phyloP scores from a whole-genome alignment of 2,113 vertebrate species.

The Acanthisitta chloris region DNA sequence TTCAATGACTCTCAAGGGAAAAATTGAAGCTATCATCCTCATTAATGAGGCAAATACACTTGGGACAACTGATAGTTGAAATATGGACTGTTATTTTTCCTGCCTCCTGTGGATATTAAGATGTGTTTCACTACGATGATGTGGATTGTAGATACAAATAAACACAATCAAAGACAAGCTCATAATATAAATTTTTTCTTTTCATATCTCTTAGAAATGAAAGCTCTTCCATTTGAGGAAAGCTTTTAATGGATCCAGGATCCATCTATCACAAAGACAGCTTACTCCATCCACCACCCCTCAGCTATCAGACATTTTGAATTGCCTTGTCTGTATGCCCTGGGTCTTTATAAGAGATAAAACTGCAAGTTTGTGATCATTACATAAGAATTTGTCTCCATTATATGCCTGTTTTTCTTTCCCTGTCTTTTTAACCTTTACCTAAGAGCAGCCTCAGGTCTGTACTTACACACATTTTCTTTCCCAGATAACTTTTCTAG shows the following conservation, averaged over 20 bases:
- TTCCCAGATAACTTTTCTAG: neutral
- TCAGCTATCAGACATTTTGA: neutral
- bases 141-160: neutral
- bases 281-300: neutral
- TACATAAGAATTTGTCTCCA: neutral
- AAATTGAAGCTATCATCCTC: constrained; percentile 14
- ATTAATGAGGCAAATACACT: constrained; percentile 25
- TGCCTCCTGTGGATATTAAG: neutral
- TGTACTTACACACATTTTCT: neutral
- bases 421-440: neutral
- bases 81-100: neutral
- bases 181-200: neutral
- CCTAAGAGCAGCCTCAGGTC: neutral
- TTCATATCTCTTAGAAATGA: neutral
- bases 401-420: neutral
- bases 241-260: neutral
- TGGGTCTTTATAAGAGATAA: neutral
- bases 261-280: neutral
- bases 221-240: neutral
- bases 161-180: neutral
- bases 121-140: neutral
- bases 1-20: constrained; percentile 35
- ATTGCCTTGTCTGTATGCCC: neutral
- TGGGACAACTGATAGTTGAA: neutral
- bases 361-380: neutral